Percentiles rank a stretch among this genome's conserved stretches.
Evolutionary conservation across 2,113 vertebrate species (phyloP).

Genomic region (Gallinago paraguaiae): DNA sequence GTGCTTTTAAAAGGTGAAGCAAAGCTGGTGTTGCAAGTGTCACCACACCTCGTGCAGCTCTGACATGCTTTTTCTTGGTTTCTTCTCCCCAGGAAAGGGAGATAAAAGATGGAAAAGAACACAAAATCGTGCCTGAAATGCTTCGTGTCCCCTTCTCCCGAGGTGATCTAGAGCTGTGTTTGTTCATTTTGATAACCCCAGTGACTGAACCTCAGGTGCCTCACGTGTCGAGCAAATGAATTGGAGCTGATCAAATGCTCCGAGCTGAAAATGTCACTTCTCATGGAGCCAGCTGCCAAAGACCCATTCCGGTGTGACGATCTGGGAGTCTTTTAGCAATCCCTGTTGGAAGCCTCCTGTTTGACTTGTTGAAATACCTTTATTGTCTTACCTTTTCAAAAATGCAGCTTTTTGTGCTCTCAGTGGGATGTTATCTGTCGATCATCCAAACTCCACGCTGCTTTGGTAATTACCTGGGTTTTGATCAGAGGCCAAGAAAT

Average conservation of each 20-base stretch:
- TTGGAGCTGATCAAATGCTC: not conserved
- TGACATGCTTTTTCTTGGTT: not conserved
- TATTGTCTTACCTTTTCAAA: not conserved
- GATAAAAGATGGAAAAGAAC: not conserved
- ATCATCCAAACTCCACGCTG: not conserved
- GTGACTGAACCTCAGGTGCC: not conserved
- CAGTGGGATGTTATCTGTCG: not conserved
- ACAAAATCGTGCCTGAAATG: not conserved
- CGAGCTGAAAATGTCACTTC: not conserved
- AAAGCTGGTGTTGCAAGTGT: not conserved
- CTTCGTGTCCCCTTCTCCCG: not conserved
- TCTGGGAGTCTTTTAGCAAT: not conserved
- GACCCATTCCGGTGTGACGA: not conserved
- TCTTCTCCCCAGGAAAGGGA: not conserved
- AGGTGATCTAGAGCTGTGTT: not conserved
- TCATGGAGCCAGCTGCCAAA: not conserved
- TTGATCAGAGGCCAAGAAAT: not conserved
- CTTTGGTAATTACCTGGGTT: not conserved
- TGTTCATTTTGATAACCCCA: not conserved
- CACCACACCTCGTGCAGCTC: not conserved
- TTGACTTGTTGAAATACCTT: conserved; percentile 2
- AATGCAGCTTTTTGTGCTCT: not conserved
- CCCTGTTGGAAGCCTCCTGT: not conserved
- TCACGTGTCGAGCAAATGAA: not conserved
- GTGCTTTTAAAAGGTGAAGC: not conserved